Evolutionary conservation across 2,113 vertebrate species (phyloP).

Genomic region (Merops nubicus): DNA sequence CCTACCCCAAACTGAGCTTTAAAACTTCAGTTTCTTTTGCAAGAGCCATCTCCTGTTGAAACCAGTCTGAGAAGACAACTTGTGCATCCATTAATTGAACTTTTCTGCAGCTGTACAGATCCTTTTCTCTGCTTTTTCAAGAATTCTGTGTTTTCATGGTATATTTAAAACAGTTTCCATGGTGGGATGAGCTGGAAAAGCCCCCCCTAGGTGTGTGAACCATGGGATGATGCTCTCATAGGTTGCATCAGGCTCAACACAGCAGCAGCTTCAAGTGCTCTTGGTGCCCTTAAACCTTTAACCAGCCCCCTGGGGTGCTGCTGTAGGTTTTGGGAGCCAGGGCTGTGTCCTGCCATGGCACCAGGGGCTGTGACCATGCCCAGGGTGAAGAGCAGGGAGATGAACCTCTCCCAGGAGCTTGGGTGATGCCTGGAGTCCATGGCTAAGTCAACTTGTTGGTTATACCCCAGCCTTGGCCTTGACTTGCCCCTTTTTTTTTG

Average conservation of each 20-base stretch:
- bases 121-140: neutral
- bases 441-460: rapidly evolving
- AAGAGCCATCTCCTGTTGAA: neutral
- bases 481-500: neutral
- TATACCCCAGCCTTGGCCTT: neutral
- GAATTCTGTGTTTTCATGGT: rapidly evolving
- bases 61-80: rapidly evolving
- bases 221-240: rapidly evolving
- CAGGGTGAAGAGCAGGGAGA: neutral
- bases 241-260: neutral
- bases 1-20: rapidly evolving
- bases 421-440: rapidly evolving
- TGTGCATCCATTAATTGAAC: rapidly evolving
- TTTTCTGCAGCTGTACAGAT: neutral
- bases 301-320: neutral
- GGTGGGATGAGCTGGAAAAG: neutral
- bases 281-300: rapidly evolving
- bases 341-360: rapidly evolving
- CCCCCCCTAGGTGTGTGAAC: rapidly evolving
- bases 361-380: rapidly evolving
- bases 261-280: rapidly evolving
- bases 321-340: neutral
- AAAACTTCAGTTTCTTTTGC: rapidly evolving
- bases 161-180: neutral
- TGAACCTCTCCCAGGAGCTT: neutral